Conservation (phyloP, 1,140 invertebrate species). For the Papilio polytes region DNA sequence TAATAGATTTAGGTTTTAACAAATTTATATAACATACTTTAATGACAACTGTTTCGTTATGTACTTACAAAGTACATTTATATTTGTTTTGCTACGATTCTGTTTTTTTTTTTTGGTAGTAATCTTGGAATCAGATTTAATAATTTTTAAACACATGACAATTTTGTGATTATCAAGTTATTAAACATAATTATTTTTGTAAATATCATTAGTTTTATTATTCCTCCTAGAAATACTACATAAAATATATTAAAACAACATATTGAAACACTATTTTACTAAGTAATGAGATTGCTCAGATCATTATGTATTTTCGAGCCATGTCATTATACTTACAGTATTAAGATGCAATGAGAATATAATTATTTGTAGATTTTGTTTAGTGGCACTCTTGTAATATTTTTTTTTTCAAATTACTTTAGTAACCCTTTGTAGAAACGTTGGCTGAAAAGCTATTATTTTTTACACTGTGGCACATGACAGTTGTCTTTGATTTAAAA, state of each 20-base stretch:
- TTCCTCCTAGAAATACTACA: not conserved
- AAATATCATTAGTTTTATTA: not conserved
- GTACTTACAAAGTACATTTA: no score
- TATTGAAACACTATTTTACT: not conserved
- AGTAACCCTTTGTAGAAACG: not conserved
- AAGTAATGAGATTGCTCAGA: no score
- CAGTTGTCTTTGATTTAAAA: conserved; percentile 32
- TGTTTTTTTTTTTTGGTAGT: no score
- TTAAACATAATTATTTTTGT: not conserved
- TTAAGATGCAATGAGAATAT: not conserved
- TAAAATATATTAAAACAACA: no score
- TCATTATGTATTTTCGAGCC: not conserved
- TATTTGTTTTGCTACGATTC: no score
- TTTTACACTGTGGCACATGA: not conserved
- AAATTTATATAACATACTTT: no score
- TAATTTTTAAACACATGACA: not conserved
- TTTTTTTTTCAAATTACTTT: no score
- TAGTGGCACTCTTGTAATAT: not conserved
- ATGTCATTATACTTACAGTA: not conserved
- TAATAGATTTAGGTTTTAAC: no score
- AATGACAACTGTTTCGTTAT: no score
- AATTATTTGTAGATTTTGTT: not conserved
- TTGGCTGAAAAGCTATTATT: conserved; percentile 1
- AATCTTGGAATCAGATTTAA: not conserved
- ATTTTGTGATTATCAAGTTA: conserved; percentile 1